These are phyloP conservation scores for Myotis planiceps DNA, from an alignment of 2,797 vertebrate genomes.

Conservation along the genomic window DNA sequence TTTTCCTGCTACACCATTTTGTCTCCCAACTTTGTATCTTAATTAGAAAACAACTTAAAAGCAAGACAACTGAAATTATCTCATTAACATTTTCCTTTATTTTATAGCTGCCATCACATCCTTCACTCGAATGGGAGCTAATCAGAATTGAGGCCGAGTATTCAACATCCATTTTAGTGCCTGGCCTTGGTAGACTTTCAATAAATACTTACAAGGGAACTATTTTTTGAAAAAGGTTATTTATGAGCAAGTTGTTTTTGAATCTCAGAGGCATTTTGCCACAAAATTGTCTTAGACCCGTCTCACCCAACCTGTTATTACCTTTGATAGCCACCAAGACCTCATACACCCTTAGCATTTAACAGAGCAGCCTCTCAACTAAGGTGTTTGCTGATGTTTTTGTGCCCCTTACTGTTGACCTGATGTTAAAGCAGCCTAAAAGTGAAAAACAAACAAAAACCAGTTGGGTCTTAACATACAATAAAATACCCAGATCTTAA, in stretches of 20 bases:
- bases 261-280: neutral
- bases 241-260: constrained; percentile 1
- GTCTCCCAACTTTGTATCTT: constrained; percentile 25
- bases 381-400: neutral
- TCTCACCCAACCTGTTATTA: neutral
- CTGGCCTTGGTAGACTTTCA: neutral
- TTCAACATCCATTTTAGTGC: neutral
- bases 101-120: neutral
- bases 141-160: neutral
- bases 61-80: constrained; percentile 9
- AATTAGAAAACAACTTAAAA: constrained; percentile 44
- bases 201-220: neutral
- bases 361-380: neutral
- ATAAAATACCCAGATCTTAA: neutral
- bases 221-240: neutral
- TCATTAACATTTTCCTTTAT: neutral
- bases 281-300: neutral
- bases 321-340: neutral
- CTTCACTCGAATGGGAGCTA: neutral
- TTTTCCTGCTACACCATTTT: neutral
- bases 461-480: neutral
- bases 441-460: neutral
- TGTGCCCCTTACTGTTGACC: neutral
- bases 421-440: neutral
- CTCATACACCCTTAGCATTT: neutral